Base-by-base conservation (phyloP, 1,140 invertebrate genomes). In the Episyrphus balteatus region DNA sequence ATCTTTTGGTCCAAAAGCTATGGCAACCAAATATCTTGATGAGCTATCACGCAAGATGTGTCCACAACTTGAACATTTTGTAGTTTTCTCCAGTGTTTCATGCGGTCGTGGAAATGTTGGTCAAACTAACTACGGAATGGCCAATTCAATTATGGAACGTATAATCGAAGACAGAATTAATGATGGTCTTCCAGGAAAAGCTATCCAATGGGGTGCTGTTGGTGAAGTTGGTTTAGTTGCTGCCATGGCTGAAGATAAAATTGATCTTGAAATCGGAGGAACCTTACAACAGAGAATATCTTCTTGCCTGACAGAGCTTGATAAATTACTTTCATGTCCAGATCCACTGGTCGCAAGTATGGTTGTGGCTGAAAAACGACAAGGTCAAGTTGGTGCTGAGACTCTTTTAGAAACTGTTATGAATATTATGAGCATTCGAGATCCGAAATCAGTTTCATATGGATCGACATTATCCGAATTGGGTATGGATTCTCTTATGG, bases 401-500 rank as follows among this genome's bases (percentile, higher is more conserved):
- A 81, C 72, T 54, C 76, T 82, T 52, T 75, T 82, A 9, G 78
- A 80, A 53, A 72, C 77, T 21, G 78, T 84, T 12, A 75, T 78
- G 44, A 75, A 75, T 53, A 82, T 83, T 46, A 74, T 84, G 70
- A 75, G 77, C 11, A 69, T 68, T 46, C 47, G 70, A 36, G 73
- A 77, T 53, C 47, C 76, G 19, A 78, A 78, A 53, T 75, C 75
- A 12, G 68, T 88, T 3, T 81, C 81, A 41, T 79, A 81, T 73
- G 50, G 80, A 78, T 40, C 84, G 78, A 70, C 82, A 0, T 70
- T 95, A 1, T 84, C 84, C 15, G 91, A 94, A 68, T 73, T 92
- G 39, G 89, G 90, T 43, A 83, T 93, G 75, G 90, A 93, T 70
- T 90, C 86, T 14, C 77, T 93, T 59, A 91, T 91, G 83, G 85